These are phyloP conservation scores for Neosilurus mollespiculum DNA, from an alignment of 2,797 vertebrate species.

Conservation along the genomic window DNA sequence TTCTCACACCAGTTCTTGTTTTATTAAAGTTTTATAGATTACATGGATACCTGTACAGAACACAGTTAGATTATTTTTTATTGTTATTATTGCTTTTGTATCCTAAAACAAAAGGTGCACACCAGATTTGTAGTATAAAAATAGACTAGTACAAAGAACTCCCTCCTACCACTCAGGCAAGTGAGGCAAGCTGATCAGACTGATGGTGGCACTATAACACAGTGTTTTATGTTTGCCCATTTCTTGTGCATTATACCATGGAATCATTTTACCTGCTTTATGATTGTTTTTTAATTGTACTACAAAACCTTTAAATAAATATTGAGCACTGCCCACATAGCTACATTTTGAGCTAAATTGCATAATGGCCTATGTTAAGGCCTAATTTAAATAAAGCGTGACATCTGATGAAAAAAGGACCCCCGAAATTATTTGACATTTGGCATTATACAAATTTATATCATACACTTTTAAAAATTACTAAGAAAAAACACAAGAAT, in stretches of 20 bases:
- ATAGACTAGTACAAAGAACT: neutral
- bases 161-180: neutral
- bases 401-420: too few relatives aligned
- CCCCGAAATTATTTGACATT: too few relatives aligned
- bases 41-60: neutral
- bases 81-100: neutral
- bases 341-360: neutral
- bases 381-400: too few relatives aligned
- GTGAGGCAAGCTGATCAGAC: neutral
- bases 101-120: neutral
- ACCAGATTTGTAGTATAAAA: neutral
- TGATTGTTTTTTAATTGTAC: neutral
- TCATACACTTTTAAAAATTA: too few relatives aligned
- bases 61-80: neutral
- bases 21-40: too few relatives aligned
- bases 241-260: neutral
- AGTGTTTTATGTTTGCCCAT: neutral
- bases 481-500: too few relatives aligned
- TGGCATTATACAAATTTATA: too few relatives aligned
- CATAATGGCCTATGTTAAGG: neutral
- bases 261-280: neutral
- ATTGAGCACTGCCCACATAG: neutral
- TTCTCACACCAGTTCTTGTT: neutral
- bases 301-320: neutral
- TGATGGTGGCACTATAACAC: slow-evolving; percentile 13